phyloP scores from a whole-genome alignment of 2,888 invertebrate species.

The Nematopogon swammerdamellus region DNA sequence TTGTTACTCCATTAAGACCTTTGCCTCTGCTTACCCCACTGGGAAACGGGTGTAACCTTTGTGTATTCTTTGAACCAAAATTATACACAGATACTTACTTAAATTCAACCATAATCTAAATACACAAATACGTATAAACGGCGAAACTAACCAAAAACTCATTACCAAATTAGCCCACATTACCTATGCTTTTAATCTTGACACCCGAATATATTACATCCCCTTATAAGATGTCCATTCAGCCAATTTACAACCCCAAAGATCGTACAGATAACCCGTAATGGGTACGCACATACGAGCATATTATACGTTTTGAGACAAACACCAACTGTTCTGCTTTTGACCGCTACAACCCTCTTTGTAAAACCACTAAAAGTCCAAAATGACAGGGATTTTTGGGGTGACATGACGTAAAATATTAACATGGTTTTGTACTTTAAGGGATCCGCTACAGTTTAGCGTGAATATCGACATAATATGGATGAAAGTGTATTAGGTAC shows the following conservation, averaged over 20 bases:
- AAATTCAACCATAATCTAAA: no score
- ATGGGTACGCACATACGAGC: conserved; percentile 10
- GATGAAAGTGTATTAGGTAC: no score
- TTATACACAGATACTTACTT: no score
- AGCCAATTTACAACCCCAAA: conserved; percentile 28
- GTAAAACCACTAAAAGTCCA: neutral
- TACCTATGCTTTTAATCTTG: conserved; percentile 42
- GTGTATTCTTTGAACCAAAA: no score
- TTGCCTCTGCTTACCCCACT: no score
- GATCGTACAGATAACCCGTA: conserved; percentile 40
- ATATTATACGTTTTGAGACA: neutral
- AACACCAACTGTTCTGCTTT: neutral
- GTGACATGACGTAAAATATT: neutral
- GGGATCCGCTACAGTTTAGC: neutral
- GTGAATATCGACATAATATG: no score
- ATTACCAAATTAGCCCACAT: conserved; percentile 43
- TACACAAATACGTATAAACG: no score
- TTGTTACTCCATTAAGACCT: no score
- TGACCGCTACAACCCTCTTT: neutral
- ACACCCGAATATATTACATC: conserved; percentile 18
- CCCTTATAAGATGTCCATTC: conserved; percentile 25
- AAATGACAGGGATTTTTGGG: neutral
- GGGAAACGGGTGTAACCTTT: no score
- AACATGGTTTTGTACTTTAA: neutral
- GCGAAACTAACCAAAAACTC: conserved; percentile 18